Evolutionary conservation across 2,113 vertebrate genomes (phyloP).

Genomic region (Syngnathus scovelli): DNA sequence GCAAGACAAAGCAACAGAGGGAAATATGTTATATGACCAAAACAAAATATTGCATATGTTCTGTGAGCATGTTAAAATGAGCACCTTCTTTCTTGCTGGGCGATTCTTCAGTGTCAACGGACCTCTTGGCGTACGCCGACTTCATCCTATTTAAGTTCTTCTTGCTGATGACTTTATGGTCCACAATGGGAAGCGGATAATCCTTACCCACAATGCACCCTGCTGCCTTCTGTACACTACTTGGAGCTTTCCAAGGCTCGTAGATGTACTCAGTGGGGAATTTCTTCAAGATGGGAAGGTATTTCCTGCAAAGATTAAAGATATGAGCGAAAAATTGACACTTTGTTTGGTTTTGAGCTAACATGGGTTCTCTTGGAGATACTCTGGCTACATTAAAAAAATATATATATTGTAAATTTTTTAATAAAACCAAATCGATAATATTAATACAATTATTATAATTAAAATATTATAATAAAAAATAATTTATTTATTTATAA

Average conservation of each 20-base stretch:
- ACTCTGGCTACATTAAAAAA: background rate
- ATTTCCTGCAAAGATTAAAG: slow-evolving; percentile 57
- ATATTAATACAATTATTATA: too few species aligned
- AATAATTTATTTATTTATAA: too few species aligned
- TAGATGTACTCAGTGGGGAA: slow-evolving; percentile 67
- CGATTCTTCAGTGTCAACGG: slow-evolving; percentile 9
- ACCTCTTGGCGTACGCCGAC: slow-evolving; percentile 58
- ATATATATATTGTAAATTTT: background rate
- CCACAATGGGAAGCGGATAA: slow-evolving; percentile 64
- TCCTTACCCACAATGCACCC: slow-evolving; percentile 74
- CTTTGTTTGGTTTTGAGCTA: background rate
- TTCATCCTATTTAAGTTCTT: slow-evolving; percentile 73
- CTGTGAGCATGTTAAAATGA: background rate
- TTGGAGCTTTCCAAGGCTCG: slow-evolving; percentile 73
- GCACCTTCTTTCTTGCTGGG: slow-evolving; percentile 45
- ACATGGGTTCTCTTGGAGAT: background rate
- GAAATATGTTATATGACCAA: background rate
- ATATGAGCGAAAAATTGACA: background rate
- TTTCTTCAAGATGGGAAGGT: slow-evolving; percentile 67
- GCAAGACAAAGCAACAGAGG: background rate
- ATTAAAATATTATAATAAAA: too few species aligned
- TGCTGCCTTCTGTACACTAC: slow-evolving; percentile 64
- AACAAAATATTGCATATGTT: background rate
- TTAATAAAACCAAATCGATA: too few species aligned
- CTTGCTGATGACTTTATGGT: slow-evolving; percentile 56